Conservation (phyloP, 2,797 vertebrate species). For the Fistularia commersonii region DNA sequence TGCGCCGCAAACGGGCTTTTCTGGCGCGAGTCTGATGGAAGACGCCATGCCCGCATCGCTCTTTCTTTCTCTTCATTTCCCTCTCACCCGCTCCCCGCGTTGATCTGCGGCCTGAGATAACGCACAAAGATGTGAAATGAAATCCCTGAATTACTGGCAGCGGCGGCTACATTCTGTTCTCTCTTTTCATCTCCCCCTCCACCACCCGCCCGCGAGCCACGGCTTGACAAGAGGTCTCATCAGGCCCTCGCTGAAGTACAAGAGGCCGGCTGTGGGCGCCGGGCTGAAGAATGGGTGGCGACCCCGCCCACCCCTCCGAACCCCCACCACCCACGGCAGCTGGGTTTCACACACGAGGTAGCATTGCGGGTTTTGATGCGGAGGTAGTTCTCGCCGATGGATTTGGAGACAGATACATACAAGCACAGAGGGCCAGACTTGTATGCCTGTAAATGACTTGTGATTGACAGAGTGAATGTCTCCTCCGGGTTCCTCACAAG, state of each 20-base stretch:
- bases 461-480: too few relatives aligned
- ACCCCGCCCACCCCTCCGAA: slow-evolving; percentile 20
- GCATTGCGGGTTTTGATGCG: slow-evolving; percentile 29
- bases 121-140: slow-evolving; percentile 53
- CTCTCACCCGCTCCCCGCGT: slow-evolving; percentile 18
- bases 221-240: slow-evolving; percentile 49
- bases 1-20: too few relatives aligned
- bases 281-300: slow-evolving; percentile 47
- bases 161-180: slow-evolving; percentile 39
- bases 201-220: slow-evolving; percentile 40
- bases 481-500: too few relatives aligned
- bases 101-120: slow-evolving; percentile 53
- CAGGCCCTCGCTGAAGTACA: slow-evolving; percentile 26
- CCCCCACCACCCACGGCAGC: too few relatives aligned
- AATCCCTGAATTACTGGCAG: slow-evolving; percentile 51
- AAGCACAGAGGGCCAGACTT: too few relatives aligned
- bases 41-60: slow-evolving; percentile 47
- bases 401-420: too few relatives aligned
- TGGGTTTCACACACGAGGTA: slow-evolving; percentile 9
- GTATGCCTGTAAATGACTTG: too few relatives aligned
- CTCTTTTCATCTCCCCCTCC: slow-evolving; percentile 37
- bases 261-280: slow-evolving; percentile 38
- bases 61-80: neutral
- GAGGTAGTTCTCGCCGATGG: too few relatives aligned
- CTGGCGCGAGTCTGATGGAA: slow-evolving; percentile 43